phyloP scores from a whole-genome alignment of 2,888 invertebrate genomes.

The Portevinia maculata region DNA sequence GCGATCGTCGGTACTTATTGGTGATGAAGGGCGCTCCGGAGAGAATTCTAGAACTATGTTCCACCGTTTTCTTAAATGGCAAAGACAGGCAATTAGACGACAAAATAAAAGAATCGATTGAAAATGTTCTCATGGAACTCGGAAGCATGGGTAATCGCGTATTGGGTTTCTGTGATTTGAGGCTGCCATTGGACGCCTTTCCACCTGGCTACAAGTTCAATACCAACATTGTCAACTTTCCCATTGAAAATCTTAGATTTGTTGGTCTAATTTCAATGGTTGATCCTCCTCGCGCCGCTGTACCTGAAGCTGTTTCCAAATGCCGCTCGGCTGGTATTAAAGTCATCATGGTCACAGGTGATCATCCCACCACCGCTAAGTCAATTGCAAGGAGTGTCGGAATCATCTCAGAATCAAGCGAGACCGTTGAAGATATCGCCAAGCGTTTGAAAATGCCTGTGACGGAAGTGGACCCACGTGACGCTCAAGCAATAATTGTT shows the following conservation, averaged over 20 bases:
- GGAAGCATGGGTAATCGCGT: slow-evolving; percentile 94
- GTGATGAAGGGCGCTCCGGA: slow-evolving; percentile 98
- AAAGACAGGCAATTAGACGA: slow-evolving; percentile 92
- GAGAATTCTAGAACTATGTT: slow-evolving; percentile 92
- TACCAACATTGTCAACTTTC: slow-evolving; percentile 83
- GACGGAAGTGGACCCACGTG: slow-evolving; percentile 82
- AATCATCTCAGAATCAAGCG: slow-evolving; percentile 85
- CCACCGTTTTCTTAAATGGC: slow-evolving; percentile 93
- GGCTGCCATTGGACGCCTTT: slow-evolving; percentile 93
- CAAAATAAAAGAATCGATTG: slow-evolving; percentile 94
- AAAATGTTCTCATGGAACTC: slow-evolving; percentile 92
- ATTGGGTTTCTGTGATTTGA: slow-evolving; percentile 93
- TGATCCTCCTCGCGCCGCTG: slow-evolving; percentile 87
- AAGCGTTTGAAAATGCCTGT: slow-evolving; percentile 85
- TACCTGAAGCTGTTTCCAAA: slow-evolving; percentile 87
- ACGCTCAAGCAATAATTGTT: slow-evolving; percentile 82
- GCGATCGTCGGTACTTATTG: slow-evolving; percentile 90
- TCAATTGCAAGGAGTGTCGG: slow-evolving; percentile 88
- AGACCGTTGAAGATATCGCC: slow-evolving; percentile 88
- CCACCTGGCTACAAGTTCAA: slow-evolving; percentile 95
- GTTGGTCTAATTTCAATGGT: slow-evolving; percentile 88
- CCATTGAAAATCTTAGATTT: slow-evolving; percentile 80
- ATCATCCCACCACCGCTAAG: slow-evolving; percentile 89
- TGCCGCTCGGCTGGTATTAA: slow-evolving; percentile 89
- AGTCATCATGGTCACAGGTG: slow-evolving; percentile 89